Percentiles rank a stretch among this genome's conserved stretches.
Conservation (phyloP, 2,797 vertebrate genomes). For the Rhadinocentrus ornatus region DNA sequence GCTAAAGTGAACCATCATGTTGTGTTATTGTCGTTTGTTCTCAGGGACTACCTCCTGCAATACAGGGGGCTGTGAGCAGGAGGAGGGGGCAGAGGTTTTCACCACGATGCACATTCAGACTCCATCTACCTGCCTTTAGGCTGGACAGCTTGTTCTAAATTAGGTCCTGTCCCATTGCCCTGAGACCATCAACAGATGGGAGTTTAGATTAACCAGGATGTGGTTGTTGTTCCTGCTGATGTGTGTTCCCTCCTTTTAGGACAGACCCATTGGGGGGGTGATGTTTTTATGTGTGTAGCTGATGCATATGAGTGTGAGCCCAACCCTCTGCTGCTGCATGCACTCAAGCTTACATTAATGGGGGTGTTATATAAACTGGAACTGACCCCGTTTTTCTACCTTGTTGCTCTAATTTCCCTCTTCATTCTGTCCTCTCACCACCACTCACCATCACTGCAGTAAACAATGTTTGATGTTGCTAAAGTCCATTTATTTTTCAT, state of each 20-base stretch:
- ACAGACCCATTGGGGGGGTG: slow-evolving; percentile 39
- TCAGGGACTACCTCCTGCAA: slow-evolving; percentile 42
- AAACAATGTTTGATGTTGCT: slow-evolving; percentile 42
- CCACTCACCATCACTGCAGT: slow-evolving; percentile 38
- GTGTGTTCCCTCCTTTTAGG: slow-evolving; percentile 49
- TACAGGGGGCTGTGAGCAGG: slow-evolving; percentile 2
- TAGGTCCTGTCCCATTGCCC: slow-evolving; percentile 30
- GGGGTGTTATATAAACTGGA: slow-evolving; percentile 67
- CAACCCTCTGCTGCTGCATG: slow-evolving; percentile 62
- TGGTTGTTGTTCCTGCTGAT: slow-evolving; percentile 41
- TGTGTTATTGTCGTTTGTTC: slow-evolving; percentile 33
- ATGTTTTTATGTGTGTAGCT: slow-evolving; percentile 32
- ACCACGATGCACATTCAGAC: slow-evolving; percentile 36
- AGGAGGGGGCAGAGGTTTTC: slow-evolving; percentile 14
- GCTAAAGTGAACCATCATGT: slow-evolving; percentile 47
- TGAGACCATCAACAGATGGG: slow-evolving; percentile 69
- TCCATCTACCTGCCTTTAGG: slow-evolving; percentile 48
- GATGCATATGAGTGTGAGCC: slow-evolving; percentile 55
- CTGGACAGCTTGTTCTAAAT: slow-evolving; percentile 22
- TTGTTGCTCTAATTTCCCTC: slow-evolving; percentile 44
- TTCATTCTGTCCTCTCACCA: slow-evolving; percentile 58
- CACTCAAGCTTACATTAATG: slow-evolving; percentile 57
- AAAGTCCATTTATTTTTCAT: slow-evolving; percentile 40
- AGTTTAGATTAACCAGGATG: slow-evolving; percentile 42
- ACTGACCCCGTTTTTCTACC: slow-evolving; percentile 69